Base-by-base conservation (phyloP, 2,888 invertebrate species). In the Meiosimyza platycephala region DNA sequence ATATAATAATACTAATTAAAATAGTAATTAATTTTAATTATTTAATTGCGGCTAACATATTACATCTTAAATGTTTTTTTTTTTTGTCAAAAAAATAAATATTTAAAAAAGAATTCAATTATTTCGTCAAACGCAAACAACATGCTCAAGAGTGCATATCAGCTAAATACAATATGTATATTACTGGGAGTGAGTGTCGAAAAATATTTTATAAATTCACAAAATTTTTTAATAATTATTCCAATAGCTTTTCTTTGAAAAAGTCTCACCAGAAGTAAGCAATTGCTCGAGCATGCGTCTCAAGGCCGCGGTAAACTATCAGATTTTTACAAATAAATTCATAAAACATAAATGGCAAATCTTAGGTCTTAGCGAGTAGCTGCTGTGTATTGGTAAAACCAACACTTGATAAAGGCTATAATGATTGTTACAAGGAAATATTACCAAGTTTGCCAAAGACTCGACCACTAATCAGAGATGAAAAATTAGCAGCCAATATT, bases 401-500 rank as follows among this genome's bases (percentile, higher is more conserved):
- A 9, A 9, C 16, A 6, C 52, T 71, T n/a, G 70, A 71, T 48
- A 5, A 51, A 6, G 63, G 52, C 9, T 13, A 40, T 15, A 13
- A 47, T 16, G 70, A 71, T 6, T 71, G 63, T 33, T 13, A 16
- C 7, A 15, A 54, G 2, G 63, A 71, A n/a, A 4, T 62, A 12
- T 15, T 40, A 16, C 33, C 79, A 5, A 48, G 77, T n/a, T 55
- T 79, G 48, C 80, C 78, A 15, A 59, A 7, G 2, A 55, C 72
- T 6, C 67, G 72, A 0, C 67, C 60, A 0, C 78, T 79, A 7
- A 80, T 60, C 6, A 72, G 76, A 16, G 69, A 18, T 28, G 79
- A 81, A 47, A 74, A 51, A 12, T 77, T 81, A 15, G 55, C 76
- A 11, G 78, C 82, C n/a, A 81, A 80, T 69, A 77, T 76, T 78